Percentiles rank a stretch among this genome's conserved stretches.
phyloP scores from a whole-genome alignment of 2,113 vertebrate genomes.

The Lichenostomus cassidix region DNA sequence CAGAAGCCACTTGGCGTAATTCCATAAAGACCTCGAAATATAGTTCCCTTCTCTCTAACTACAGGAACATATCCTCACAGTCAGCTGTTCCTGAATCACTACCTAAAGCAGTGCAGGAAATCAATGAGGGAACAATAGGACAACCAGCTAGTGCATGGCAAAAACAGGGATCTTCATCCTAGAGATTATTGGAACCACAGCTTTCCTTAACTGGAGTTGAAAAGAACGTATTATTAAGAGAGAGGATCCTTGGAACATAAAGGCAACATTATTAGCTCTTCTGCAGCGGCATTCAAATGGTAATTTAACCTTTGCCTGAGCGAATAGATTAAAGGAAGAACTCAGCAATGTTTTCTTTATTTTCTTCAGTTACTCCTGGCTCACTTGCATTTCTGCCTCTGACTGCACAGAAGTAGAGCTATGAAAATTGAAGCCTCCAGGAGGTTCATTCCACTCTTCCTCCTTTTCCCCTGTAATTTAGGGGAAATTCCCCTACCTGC shows the following conservation, averaged over 20 bases:
- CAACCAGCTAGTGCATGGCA: not conserved
- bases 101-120: slow-evolving; percentile 18
- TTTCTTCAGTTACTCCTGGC: not conserved
- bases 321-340: slow-evolving; percentile 19
- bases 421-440: slow-evolving; percentile 5
- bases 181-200: not conserved
- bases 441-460: not conserved
- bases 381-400: not conserved
- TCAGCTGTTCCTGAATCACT: slow-evolving; percentile 29
- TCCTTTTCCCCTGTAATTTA: not conserved
- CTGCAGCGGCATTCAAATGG: slow-evolving; percentile 31
- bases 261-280: slow-evolving; percentile 47
- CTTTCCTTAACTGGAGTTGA: slow-evolving; percentile 15
- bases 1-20: slow-evolving; percentile 9
- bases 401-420: not conserved
- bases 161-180: not conserved
- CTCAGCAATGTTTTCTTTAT: not conserved
- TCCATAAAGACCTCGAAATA: not conserved
- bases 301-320: slow-evolving; percentile 46
- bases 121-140: not conserved
- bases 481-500: not conserved
- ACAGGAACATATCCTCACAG: not conserved
- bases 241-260: slow-evolving; percentile 12
- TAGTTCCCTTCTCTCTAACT: not conserved
- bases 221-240: slow-evolving; percentile 5